phyloP scores from a whole-genome alignment of 2,888 invertebrate genomes.

The Parthenolecanium corni region DNA sequence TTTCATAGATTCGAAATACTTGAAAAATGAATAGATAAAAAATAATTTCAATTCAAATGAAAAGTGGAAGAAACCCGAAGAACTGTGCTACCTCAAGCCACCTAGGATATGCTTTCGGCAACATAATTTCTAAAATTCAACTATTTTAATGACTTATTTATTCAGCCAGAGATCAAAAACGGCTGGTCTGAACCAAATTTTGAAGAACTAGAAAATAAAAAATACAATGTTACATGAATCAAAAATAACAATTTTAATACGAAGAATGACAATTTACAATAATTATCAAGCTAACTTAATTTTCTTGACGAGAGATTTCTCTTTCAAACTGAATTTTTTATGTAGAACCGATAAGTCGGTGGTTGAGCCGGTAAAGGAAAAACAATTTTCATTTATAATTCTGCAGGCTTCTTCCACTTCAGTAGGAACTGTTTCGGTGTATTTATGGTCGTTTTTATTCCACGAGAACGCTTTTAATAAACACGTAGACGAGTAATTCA shows the following conservation, averaged over 20 bases:
- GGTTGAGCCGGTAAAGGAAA: not conserved
- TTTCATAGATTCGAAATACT: too few species aligned
- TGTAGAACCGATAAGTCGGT: constrained; percentile 10
- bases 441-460: not conserved
- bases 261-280: not conserved
- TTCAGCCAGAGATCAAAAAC: too few species aligned
- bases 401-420: not conserved
- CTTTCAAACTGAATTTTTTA: constrained; percentile 8
- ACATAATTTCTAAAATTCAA: too few species aligned
- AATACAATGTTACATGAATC: not conserved
- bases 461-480: not conserved
- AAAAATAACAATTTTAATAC: not conserved
- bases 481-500: not conserved
- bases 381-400: constrained; percentile 1
- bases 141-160: too few species aligned
- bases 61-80: too few species aligned
- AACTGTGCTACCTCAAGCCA: too few species aligned
- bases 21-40: too few species aligned
- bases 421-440: not conserved
- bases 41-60: too few species aligned
- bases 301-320: not conserved
- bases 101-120: too few species aligned
- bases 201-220: not conserved
- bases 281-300: not conserved
- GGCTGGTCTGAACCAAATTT: too few species aligned